Evolutionary conservation across 1,140 invertebrate species (phyloP).

Genomic region (Nebria ingens): DNA sequence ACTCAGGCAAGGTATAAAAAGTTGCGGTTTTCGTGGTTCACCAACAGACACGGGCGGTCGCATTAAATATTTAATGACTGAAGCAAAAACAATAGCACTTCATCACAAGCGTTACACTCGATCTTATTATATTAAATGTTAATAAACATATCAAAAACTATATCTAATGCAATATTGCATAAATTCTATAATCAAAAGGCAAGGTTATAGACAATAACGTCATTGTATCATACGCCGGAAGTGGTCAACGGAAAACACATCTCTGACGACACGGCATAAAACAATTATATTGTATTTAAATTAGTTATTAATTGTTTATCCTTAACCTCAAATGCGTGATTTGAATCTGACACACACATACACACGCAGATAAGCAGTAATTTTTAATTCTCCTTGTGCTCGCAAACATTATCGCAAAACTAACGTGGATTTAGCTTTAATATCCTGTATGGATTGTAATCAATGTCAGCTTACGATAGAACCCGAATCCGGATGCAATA

Average conservation of each 20-base stretch:
- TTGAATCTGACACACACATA: no score
- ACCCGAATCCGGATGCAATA: slow-evolving; percentile 19
- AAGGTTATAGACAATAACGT: neutral
- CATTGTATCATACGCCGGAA: neutral
- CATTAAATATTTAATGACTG: neutral
- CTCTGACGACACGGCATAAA: neutral
- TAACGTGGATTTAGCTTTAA: neutral
- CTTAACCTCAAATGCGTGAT: neutral
- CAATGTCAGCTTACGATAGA: slow-evolving; percentile 1
- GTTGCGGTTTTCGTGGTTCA: neutral
- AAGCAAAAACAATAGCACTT: neutral
- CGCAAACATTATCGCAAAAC: neutral
- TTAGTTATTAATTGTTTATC: neutral
- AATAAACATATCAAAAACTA: no score
- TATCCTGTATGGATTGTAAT: neutral
- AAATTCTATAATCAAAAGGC: no score
- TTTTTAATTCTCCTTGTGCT: neutral
- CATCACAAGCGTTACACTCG: no score
- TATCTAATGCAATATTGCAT: no score
- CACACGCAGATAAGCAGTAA: no score
- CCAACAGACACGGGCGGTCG: neutral
- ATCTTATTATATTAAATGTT: no score
- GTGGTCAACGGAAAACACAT: neutral
- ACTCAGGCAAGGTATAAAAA: neutral
- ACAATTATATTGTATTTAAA: neutral